Base-by-base conservation (phyloP, 2,797 vertebrate genomes). In the Dallia pectoralis region DNA sequence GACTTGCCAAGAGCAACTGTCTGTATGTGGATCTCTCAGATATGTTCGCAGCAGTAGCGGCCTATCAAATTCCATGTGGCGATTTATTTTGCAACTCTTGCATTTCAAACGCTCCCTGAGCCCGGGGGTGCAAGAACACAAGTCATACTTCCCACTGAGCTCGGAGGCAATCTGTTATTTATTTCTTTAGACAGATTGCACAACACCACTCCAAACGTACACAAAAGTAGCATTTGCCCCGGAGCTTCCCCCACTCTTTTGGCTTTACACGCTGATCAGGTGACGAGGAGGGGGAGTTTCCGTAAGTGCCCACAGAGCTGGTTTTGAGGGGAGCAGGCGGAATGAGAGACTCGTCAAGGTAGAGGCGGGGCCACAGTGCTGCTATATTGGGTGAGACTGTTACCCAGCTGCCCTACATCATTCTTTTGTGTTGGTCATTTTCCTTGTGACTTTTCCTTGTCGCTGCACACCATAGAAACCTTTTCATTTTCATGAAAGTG, bases 1-100 rank as follows among this genome's bases (percentile, higher is more conserved):
- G 82, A 79, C 81, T 86, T 87, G 77, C 87, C 88, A 87, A 86
- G 77, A 82, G 83, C 81, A 86, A 86, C 85, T 86, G 82, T 30
- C 70, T 61, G 33, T 61, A 51, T 75, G 36, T n/a, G 27, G 48
- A 44, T 62, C 76, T 48, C 40, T 62, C 63, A 82, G 74, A 83
- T 72, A 79, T 81, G 76, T 70, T 72, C 81, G 29, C 51, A 63
- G 68, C 73, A 76, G 80, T 79, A 73, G 77, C 72, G 75, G 79
- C 81, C 81, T 79, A 29, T 84, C 80, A 77, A 85, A 73, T 82
- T 81, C 47, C 70, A n/a, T 82, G 77, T 72, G 73, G 36, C 4
- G 1, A 72, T 79, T 40, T n/a, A 67, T 82, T 86, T 85, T 81
- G 76, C 63, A 85, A 77, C 77, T 71, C 69, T 69, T 78, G 22